A percentile compares a stretch with the other conserved stretches of the same genome.
Evolutionary conservation across 2,113 vertebrate genomes (phyloP).

Genomic region (Mesoclemmys tuberculata): DNA sequence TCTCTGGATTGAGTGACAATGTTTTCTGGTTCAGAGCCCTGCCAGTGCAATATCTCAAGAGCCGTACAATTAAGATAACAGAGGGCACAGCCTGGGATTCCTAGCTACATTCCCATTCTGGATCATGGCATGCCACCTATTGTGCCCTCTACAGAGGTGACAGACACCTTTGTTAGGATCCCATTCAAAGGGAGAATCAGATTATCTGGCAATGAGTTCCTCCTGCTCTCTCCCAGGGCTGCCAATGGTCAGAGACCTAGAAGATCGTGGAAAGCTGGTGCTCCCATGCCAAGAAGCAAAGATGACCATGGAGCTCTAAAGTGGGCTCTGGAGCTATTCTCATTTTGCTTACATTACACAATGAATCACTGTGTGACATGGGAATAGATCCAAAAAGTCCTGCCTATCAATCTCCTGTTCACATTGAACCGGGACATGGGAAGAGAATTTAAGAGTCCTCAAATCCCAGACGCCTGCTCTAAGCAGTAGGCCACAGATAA

Average conservation of each 20-base stretch:
- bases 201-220: background rate
- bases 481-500: background rate
- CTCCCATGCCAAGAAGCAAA: background rate
- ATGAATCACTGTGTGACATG: background rate
- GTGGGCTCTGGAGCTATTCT: background rate
- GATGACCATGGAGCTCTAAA: background rate
- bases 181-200: background rate
- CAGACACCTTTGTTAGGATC: background rate
- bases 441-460: fast-evolving
- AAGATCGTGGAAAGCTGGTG: background rate
- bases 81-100: background rate
- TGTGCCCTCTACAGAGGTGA: background rate
- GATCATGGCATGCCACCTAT: background rate
- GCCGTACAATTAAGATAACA: background rate
- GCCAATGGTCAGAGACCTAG: background rate
- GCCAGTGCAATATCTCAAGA: background rate
- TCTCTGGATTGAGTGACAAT: background rate
- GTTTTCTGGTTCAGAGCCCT: background rate
- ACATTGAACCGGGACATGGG: background rate
- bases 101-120: background rate
- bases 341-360: too few relatives aligned
- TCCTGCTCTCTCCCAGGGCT: background rate
- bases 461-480: background rate
- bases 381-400: background rate
- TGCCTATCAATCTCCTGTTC: background rate